phyloP scores from a whole-genome alignment of 2,113 vertebrate genomes.

The Poecile atricapillus region DNA sequence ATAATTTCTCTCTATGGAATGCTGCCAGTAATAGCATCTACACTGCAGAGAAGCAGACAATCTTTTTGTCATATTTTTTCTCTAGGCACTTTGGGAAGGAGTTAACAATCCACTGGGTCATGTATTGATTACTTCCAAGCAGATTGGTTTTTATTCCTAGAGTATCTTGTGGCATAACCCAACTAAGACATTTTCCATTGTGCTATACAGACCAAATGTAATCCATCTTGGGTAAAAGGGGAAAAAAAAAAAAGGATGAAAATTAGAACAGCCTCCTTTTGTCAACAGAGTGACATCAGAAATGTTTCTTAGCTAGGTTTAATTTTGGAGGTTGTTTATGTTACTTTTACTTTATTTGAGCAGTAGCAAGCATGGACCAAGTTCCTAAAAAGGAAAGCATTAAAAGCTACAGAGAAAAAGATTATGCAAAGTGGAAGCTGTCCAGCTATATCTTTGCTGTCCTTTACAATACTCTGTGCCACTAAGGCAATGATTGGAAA shows the following conservation, averaged over 20 bases:
- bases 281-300: neutral
- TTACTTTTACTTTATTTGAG: slow-evolving; percentile 46
- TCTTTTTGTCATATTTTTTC: neutral
- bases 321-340: slow-evolving; percentile 33
- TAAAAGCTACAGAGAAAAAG: neutral
- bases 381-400: slow-evolving; percentile 42
- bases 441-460: slow-evolving; percentile 15
- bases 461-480: neutral
- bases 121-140: neutral
- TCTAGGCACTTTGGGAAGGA: neutral
- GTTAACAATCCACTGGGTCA: neutral
- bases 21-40: neutral
- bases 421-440: neutral
- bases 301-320: slow-evolving; percentile 33
- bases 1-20: neutral
- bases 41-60: neutral
- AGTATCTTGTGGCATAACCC: neutral
- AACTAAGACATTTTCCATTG: neutral
- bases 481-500: neutral
- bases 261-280: neutral
- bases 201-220: neutral
- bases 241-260: neutral
- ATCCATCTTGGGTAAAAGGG: neutral
- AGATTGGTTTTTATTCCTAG: neutral
- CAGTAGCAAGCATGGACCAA: neutral